phyloP scores from a whole-genome alignment of 2,113 vertebrate species.

The Chunga burmeisteri region DNA sequence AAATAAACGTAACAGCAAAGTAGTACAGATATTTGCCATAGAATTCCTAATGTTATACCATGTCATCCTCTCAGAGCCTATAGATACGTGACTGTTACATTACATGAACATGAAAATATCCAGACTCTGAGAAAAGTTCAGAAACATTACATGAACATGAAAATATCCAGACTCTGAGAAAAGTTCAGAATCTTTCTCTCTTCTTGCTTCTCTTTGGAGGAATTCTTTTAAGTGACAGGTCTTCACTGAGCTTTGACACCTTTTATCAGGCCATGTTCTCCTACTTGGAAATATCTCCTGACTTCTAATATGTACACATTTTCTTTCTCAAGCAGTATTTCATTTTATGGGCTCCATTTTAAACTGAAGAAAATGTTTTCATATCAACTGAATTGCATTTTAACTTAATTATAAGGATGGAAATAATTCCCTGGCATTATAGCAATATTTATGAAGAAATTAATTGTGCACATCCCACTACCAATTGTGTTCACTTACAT shows the following conservation, averaged over 20 bases:
- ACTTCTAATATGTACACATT: background rate
- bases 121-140: background rate
- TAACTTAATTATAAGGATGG: background rate
- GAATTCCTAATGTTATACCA: background rate
- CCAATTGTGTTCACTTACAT: background rate
- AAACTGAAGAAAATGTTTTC: background rate
- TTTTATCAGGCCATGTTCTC: background rate
- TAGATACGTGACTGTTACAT: background rate
- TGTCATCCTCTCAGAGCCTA: background rate
- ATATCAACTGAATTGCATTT: background rate
- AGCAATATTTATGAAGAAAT: background rate
- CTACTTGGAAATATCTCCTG: background rate
- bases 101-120: background rate
- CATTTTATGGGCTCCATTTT: background rate
- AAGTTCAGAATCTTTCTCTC: background rate
- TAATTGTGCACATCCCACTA: background rate
- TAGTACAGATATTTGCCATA: background rate
- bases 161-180: background rate
- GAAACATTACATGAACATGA: background rate
- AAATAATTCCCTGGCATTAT: background rate
- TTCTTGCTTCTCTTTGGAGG: background rate
- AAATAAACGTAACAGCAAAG: background rate
- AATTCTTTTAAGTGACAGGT: background rate
- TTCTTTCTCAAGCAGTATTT: background rate
- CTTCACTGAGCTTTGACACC: background rate